These are phyloP conservation scores for Aleiodes leptofemur DNA, from an alignment of 2,888 invertebrate species.

Conservation along the genomic window DNA sequence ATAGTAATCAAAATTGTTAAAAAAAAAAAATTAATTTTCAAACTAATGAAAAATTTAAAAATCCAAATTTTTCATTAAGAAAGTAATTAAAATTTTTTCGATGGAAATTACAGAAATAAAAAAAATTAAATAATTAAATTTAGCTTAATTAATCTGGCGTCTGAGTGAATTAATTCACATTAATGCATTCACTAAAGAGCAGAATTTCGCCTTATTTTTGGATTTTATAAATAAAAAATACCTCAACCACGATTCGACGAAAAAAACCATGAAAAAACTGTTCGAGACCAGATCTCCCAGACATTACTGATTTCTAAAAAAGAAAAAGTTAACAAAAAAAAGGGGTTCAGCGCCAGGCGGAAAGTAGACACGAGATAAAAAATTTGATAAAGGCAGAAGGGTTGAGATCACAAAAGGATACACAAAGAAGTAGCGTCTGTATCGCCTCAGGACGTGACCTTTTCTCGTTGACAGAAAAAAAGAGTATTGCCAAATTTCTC, in stretches of 20 bases:
- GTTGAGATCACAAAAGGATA: background rate
- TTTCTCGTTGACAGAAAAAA: background rate
- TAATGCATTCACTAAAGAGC: no score
- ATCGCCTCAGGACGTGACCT: slow-evolving; percentile 21
- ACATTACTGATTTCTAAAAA: slow-evolving; percentile 10
- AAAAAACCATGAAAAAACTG: background rate
- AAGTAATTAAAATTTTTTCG: no score
- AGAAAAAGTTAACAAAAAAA: background rate
- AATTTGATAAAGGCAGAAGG: slow-evolving; percentile 20
- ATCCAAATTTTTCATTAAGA: no score
- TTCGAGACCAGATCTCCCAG: slow-evolving; percentile 5
- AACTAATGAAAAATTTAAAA: no score
- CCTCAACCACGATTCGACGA: background rate
- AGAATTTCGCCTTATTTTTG: no score
- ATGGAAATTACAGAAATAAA: no score
- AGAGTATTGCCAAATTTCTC: background rate
- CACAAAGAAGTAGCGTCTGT: background rate
- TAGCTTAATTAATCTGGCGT: no score
- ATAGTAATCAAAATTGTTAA: no score
- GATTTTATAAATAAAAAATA: background rate
- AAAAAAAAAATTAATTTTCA: no score
- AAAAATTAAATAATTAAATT: no score
- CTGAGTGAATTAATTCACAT: no score
- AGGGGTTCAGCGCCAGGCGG: background rate
- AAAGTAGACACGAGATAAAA: slow-evolving; percentile 12